A percentile compares a stretch with the other conserved stretches of the same genome.
Evolutionary conservation across 1,140 invertebrate genomes (phyloP).

Genomic region (Agrilus planipennis): DNA sequence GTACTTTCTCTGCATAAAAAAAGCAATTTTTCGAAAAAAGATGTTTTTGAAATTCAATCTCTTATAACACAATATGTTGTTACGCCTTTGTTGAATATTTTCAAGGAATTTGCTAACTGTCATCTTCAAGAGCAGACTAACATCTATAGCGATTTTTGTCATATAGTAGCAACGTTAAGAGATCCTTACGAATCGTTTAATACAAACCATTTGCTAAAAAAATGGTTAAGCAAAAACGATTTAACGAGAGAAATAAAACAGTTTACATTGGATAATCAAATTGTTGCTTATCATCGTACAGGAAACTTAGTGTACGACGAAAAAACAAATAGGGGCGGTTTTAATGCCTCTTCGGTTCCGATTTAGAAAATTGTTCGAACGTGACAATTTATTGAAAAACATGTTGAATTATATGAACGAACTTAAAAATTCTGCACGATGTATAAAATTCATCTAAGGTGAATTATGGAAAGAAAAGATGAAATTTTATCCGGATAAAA

Average conservation of each 20-base stretch:
- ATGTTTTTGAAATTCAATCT: slow-evolving; percentile 11
- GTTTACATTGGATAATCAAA: slow-evolving; percentile 10
- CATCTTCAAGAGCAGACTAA: slow-evolving; percentile 2
- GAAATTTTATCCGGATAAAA: slow-evolving; percentile 13
- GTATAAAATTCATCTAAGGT: slow-evolving; percentile 25
- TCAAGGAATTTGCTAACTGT: slow-evolving; percentile 3
- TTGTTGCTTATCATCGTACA: slow-evolving; percentile 2
- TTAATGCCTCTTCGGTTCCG: slow-evolving; percentile 12
- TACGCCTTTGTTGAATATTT: slow-evolving; percentile 8
- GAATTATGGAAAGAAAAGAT: slow-evolving; percentile 21
- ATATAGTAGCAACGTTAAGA: slow-evolving; percentile 8
- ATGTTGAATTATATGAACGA: slow-evolving; percentile 6
- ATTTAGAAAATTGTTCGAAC: slow-evolving; percentile 13
- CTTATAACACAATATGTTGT: slow-evolving; percentile 4
- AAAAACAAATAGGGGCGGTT: slow-evolving; percentile 7
- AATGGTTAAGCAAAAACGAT: slow-evolving; percentile 7
- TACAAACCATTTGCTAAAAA: slow-evolving; percentile 9
- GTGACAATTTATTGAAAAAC: slow-evolving; percentile 4
- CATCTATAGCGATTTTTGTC: slow-evolving; percentile 4
- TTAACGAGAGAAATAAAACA: slow-evolving; percentile 6
- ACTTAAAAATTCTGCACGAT: slow-evolving; percentile 12
- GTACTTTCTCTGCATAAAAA: slow-evolving; percentile 9
- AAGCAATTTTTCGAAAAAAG: slow-evolving; percentile 14
- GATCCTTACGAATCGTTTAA: slow-evolving; percentile 8
- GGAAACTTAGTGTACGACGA: slow-evolving; percentile 9